phyloP scores from a whole-genome alignment of 2,888 invertebrate species.

The Urechis unicinctus region DNA sequence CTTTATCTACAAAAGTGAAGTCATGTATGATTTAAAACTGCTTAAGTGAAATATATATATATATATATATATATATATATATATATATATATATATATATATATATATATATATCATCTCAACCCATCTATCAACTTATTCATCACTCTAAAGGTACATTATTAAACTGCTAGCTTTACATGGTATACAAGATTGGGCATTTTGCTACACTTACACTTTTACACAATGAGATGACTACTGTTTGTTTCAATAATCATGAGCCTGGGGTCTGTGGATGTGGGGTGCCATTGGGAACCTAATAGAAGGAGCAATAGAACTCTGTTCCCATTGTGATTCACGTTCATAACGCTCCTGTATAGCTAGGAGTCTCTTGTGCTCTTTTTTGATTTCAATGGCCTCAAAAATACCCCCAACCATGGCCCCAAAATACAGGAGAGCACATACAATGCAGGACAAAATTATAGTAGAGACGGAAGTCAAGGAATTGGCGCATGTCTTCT shows the following conservation, averaged over 20 bases:
- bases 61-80: constrained; percentile 3
- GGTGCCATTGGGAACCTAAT: neutral
- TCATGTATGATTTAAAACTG: neutral
- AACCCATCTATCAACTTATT: neutral
- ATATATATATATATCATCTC: too few relatives aligned
- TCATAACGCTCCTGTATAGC: neutral
- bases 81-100: neutral
- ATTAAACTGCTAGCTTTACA: too few relatives aligned
- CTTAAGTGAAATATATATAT: too few relatives aligned
- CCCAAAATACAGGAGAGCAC: neutral
- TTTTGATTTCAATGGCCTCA: neutral
- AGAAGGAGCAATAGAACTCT: neutral
- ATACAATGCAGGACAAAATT: neutral
- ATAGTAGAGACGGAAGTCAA: neutral
- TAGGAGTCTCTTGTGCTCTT: neutral
- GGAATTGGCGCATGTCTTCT: neutral
- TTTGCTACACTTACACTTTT: too few relatives aligned
- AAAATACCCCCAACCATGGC: neutral
- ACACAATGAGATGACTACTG: too few relatives aligned
- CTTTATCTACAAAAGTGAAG: too few relatives aligned
- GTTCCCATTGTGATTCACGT: neutral
- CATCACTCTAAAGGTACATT: neutral
- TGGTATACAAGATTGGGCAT: too few relatives aligned
- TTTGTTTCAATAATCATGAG: too few relatives aligned
- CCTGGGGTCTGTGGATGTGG: too few relatives aligned